Conservation (phyloP, 2,888 invertebrate species). For the Pseudolycoriella hygida region DNA sequence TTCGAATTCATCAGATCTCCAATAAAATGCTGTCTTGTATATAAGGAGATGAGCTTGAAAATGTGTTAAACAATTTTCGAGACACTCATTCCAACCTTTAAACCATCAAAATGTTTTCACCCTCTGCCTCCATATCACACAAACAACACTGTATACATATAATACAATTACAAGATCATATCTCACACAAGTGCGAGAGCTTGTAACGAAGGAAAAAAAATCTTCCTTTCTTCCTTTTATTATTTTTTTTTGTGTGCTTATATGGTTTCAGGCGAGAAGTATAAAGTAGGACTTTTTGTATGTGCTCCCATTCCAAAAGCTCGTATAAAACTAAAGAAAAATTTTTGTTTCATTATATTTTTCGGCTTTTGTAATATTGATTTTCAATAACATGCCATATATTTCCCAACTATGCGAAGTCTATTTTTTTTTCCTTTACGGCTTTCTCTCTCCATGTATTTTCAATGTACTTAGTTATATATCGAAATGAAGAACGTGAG, state of each 20-base stretch:
- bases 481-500: not conserved
- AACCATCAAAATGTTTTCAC: no score
- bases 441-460: not conserved
- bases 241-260: no score
- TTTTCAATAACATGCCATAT: conserved; percentile 6
- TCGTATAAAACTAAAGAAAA: conserved; percentile 4
- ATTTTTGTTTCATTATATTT: conserved; percentile 5
- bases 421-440: not conserved
- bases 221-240: not conserved
- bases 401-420: not conserved
- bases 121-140: no score
- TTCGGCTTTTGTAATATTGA: conserved; percentile 5
- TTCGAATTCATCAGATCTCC: no score
- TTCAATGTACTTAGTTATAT: not conserved
- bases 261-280: no score
- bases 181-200: not conserved
- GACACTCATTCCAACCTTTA: no score
- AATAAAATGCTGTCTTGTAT: no score
- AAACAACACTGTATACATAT: not conserved
- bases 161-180: not conserved
- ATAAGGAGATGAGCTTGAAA: no score
- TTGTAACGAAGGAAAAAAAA: not conserved
- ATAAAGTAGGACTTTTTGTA: not conserved
- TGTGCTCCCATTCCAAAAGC: not conserved
- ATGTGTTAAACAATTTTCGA: no score